A percentile compares a stretch with the other conserved stretches of the same genome.
phyloP scores from a whole-genome alignment of 2,113 vertebrate species.

The Hirundichthys speculiger region DNA sequence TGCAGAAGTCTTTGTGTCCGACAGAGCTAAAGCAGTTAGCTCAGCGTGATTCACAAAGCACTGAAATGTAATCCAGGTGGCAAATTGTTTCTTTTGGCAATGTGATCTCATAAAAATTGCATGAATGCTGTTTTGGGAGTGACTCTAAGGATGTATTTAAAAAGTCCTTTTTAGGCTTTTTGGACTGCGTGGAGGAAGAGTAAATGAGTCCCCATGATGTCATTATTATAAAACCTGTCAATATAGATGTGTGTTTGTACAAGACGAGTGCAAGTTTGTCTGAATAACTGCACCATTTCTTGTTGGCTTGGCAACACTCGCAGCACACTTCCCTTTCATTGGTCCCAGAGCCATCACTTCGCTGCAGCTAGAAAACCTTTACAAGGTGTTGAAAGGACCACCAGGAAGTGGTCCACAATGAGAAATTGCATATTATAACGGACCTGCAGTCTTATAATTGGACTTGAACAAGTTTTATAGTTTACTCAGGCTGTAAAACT shows the following conservation, averaged over 20 bases:
- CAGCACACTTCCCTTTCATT: conserved; percentile 38
- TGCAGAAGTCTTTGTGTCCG: too few species aligned
- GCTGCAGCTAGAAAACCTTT: conserved; percentile 40
- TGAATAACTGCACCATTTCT: conserved; percentile 4
- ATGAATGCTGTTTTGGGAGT: conserved; percentile 12
- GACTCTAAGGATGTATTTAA: not conserved
- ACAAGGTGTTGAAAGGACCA: conserved; percentile 45
- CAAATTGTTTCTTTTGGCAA: conserved; percentile 51
- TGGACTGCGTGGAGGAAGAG: conserved; percentile 7
- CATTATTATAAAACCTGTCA: conserved; percentile 51
- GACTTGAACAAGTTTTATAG: conserved; percentile 38
- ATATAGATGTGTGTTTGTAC: not conserved
- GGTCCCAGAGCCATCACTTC: conserved; percentile 32
- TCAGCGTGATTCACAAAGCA: conserved; percentile 20
- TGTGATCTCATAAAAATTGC: conserved; percentile 15
- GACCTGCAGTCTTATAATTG: conserved; percentile 36
- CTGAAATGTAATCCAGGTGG: conserved; percentile 43
- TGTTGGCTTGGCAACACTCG: conserved; percentile 28
- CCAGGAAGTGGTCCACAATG: conserved; percentile 44
- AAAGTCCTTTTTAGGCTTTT: conserved; percentile 23
- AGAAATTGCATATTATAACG: conserved; percentile 32
- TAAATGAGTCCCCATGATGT: conserved; percentile 51
- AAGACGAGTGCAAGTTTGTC: not conserved
- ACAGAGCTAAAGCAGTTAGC: not conserved
- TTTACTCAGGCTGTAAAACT: conserved; percentile 8